Percentiles rank a stretch among this genome's conserved stretches.
These are phyloP conservation scores for Otolemur crassicaudatus DNA, from an alignment of 2,797 vertebrate species.

Conservation along the genomic window DNA sequence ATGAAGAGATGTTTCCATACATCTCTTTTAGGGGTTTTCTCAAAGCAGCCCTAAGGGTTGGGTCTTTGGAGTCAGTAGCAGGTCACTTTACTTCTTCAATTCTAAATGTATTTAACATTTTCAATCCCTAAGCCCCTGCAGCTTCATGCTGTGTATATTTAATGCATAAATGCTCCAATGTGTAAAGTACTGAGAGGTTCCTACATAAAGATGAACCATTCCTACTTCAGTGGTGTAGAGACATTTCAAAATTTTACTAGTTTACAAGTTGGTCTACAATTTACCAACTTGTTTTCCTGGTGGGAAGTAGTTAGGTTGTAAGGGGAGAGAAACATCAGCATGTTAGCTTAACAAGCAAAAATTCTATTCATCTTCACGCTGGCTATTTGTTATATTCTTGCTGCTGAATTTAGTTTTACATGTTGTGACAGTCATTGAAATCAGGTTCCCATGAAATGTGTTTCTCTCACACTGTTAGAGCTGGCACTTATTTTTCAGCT, in stretches of 20 bases:
- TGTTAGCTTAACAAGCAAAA: not conserved
- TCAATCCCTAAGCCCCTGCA: not conserved
- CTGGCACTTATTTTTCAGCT: conserved; percentile 40
- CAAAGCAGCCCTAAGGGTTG: not conserved
- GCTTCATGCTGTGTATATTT: not conserved
- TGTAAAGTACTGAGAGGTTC: not conserved
- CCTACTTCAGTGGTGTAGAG: not conserved
- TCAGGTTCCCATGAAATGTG: not conserved
- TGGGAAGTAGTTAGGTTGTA: not conserved
- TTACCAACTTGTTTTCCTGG: conserved; percentile 26
- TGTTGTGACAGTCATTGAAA: not conserved
- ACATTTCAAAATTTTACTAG: conserved; percentile 1
- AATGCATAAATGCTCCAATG: not conserved
- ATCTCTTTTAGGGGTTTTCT: not conserved
- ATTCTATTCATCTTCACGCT: not conserved
- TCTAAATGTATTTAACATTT: not conserved
- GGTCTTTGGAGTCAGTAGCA: not conserved
- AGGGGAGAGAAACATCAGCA: not conserved
- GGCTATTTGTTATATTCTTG: not conserved
- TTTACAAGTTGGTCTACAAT: not conserved
- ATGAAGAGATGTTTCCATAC: too few species aligned
- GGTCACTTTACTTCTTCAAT: not conserved
- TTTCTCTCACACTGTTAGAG: conserved; percentile 24
- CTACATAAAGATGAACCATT: conserved; percentile 12
- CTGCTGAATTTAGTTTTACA: not conserved